Base-by-base conservation (phyloP, 2,113 vertebrate genomes). In the Sakesphorus luctuosus region DNA sequence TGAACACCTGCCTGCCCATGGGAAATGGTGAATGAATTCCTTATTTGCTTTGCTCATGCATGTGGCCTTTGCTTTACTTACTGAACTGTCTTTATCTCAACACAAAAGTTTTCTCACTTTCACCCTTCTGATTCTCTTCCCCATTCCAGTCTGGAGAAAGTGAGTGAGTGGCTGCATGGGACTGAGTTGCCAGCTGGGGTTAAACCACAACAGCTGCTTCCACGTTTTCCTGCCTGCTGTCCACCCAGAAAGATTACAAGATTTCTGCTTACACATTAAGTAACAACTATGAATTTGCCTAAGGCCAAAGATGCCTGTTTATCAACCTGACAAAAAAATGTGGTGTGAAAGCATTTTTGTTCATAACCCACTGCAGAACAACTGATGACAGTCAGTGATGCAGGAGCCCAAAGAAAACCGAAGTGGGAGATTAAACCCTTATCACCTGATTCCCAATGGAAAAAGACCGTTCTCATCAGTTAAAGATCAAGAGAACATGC, bases 401-500 rank as follows among this genome's bases (percentile, higher is more conserved):
- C 36, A 84, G 73, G 40, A 93, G 52, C 61, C 88, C 56, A 43
- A 33, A 75, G 69, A 63, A 94, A 89, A 78, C 68, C 5, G 18
- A 81, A 71, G 59, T 0, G 2, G 55, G 59, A 90, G 76, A 90
- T 88, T 36, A 96, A 92, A 94, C 21, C 76, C 76, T 89, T 93
- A 75, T 68, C 87, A 91, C 84, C 85, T 26, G 85, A 81, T 73
- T 90, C 79, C 83, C 14, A 0, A n/a, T 6, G 31, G 85, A 44
- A 78, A 79, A 84, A 87, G 81, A 69, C 15, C 61, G 35, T 52
- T 89, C 79, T 87, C 79, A 61, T 84, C 85, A 84, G 88, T 92
- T 56, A 77, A 76, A 93, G 89, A 95, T 86, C 85, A 90, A 93
- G 94, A 90, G 79, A 82, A 90, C 72, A 79, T 31, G 72, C 68